These are phyloP conservation scores for Solenodon paradoxus DNA, from an alignment of 2,113 vertebrate species.

Conservation along the genomic window DNA sequence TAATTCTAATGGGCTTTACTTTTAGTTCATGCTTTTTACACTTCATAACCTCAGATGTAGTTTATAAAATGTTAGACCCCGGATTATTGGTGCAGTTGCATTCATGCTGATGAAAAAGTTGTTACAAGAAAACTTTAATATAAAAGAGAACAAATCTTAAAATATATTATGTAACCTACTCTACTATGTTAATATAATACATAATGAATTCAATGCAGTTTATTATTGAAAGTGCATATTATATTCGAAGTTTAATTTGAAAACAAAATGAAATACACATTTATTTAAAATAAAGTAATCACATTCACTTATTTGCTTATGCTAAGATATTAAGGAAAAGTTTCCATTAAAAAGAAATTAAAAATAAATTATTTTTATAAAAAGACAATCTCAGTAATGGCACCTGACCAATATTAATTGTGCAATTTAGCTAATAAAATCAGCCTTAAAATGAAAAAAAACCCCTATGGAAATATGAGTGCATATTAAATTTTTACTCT, in stretches of 20 bases:
- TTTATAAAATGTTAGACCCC: neutral
- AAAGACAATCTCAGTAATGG: neutral
- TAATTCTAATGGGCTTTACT: neutral
- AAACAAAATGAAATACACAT: constrained; percentile 4
- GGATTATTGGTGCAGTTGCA: neutral
- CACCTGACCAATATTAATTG: neutral
- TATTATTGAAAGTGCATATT: neutral
- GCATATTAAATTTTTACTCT: neutral
- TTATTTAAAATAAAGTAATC: constrained; percentile 6
- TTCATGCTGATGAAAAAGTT: neutral
- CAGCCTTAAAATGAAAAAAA: constrained; percentile 7
- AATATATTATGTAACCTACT: neutral
- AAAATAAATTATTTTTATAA: neutral
- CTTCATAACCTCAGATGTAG: neutral
- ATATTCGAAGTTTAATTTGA: constrained; percentile 13
- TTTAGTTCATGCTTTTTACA: neutral
- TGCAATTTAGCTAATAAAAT: neutral
- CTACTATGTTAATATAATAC: neutral
- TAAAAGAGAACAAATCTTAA: neutral
- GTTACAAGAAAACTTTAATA: neutral
- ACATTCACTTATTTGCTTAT: neutral
- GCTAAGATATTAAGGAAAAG: neutral
- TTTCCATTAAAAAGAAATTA: constrained; percentile 28
- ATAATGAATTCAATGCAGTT: neutral
- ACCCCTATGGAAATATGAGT: neutral